These are phyloP conservation scores for Leptobrachium leishanense DNA, from an alignment of 2,113 vertebrate genomes.

Conservation along the genomic window DNA sequence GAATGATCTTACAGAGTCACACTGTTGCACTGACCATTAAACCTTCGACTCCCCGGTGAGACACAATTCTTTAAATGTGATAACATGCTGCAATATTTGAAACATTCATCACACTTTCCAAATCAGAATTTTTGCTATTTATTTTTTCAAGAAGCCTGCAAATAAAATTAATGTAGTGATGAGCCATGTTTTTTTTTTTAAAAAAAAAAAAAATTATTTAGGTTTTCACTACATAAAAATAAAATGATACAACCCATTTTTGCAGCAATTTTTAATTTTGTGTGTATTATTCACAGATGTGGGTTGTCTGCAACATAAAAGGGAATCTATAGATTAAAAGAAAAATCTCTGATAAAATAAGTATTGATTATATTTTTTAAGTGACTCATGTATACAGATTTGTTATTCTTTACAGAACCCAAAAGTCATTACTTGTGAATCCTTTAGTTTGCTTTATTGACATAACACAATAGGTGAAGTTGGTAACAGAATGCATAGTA, in stretches of 20 bases:
- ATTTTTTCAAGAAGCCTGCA: background rate
- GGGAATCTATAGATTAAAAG: background rate
- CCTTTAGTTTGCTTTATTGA: too few species aligned
- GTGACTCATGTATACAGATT: too few species aligned
- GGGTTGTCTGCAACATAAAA: background rate
- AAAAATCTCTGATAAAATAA: too few species aligned
- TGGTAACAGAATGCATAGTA: too few species aligned
- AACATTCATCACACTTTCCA: slow-evolving; percentile 9
- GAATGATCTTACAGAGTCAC: slow-evolving; percentile 5
- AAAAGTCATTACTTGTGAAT: too few species aligned
- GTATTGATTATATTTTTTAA: too few species aligned
- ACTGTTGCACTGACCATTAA: background rate
- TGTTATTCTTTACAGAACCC: too few species aligned
- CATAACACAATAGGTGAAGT: too few species aligned
- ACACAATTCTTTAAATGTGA: background rate
- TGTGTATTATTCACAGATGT: background rate
- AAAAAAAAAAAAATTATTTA: background rate
- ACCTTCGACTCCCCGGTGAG: background rate
- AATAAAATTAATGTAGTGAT: slow-evolving; percentile 7
- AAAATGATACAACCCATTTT: slow-evolving; percentile 8
- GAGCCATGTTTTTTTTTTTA: background rate
- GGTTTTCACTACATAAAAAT: background rate
- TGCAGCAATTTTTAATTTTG: background rate
- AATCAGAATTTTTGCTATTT: background rate
- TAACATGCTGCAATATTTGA: background rate